Conservation (phyloP, 2,113 vertebrate genomes). For the Petaurus breviceps region DNA sequence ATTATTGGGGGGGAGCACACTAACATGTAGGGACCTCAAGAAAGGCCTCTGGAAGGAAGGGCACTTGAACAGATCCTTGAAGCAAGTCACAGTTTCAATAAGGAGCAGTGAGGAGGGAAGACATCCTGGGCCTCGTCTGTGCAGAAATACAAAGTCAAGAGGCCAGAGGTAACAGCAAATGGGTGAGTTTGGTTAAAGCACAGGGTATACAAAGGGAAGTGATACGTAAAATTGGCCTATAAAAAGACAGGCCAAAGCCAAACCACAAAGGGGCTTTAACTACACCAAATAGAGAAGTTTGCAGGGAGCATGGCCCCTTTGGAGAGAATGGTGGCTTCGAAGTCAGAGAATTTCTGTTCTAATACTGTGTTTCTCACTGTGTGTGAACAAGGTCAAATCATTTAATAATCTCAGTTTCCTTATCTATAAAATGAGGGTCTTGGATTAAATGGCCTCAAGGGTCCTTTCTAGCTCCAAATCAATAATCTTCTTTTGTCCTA, state of each 20-base stretch:
- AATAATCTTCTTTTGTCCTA: not conserved
- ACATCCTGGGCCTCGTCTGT: not conserved
- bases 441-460: not conserved
- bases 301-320: not conserved
- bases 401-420: not conserved
- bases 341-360: not conserved
- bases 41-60: not conserved
- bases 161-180: not conserved
- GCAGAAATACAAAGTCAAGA: not conserved
- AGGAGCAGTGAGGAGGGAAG: not conserved
- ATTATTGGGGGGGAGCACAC: not conserved
- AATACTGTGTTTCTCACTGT: not conserved
- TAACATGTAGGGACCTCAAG: not conserved
- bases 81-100: not conserved
- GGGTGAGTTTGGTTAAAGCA: not conserved
- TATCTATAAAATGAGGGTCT: not conserved
- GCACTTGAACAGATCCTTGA: not conserved
- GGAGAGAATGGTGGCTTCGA: not conserved
- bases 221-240: too few species aligned
- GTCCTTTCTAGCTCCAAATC: not conserved
- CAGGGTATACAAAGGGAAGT: not conserved
- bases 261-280: not conserved
- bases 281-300: not conserved
- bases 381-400: not conserved
- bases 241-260: not conserved